These are phyloP conservation scores for Todiramphus chloris DNA, from an alignment of 2,113 vertebrate species.

Conservation along the genomic window DNA sequence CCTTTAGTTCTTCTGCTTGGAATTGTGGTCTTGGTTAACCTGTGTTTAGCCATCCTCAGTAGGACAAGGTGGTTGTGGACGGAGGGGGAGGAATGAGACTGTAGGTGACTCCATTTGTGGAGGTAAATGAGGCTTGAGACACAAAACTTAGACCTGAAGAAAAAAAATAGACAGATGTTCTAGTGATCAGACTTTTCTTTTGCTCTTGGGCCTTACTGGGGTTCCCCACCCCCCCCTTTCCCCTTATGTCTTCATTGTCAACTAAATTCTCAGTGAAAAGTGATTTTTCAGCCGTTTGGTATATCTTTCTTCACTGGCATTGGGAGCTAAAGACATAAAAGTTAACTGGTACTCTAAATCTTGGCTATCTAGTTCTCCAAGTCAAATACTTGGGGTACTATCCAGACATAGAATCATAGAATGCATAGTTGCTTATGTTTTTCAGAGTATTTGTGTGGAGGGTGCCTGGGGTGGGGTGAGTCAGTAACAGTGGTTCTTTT, in stretches of 20 bases:
- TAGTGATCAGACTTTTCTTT: background rate
- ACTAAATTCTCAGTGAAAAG: background rate
- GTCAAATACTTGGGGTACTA: background rate
- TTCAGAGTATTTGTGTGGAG: background rate
- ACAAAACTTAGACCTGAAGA: background rate
- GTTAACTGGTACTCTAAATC: background rate
- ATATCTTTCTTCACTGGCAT: background rate
- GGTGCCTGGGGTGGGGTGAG: background rate
- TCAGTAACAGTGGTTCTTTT: background rate
- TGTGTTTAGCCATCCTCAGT: background rate
- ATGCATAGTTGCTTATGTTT: background rate
- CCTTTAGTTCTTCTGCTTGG: background rate
- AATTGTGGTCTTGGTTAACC: background rate
- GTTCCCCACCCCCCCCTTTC: rapidly evolving
- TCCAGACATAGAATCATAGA: background rate
- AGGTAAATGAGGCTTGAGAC: background rate
- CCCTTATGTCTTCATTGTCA: background rate
- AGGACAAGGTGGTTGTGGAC: background rate
- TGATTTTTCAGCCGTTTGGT: background rate
- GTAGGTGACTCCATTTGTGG: background rate
- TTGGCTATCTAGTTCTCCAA: background rate
- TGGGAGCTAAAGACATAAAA: background rate
- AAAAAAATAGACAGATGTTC: background rate
- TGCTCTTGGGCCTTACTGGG: background rate
- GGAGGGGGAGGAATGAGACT: background rate